Conservation (phyloP, 2,888 invertebrate genomes). For the Drosophila putrida region DNA sequence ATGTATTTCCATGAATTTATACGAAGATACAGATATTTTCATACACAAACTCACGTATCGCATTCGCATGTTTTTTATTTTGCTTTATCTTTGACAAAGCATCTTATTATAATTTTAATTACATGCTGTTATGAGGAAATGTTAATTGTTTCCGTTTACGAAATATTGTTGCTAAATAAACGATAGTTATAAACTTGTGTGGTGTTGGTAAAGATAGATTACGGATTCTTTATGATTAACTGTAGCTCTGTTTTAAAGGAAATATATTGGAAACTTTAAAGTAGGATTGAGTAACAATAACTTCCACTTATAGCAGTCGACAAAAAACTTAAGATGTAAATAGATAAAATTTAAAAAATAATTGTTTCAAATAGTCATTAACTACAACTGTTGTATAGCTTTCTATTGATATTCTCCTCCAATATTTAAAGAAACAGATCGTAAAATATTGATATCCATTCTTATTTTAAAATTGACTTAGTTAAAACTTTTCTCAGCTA, state of each 20-base stretch:
- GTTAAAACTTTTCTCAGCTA: no score
- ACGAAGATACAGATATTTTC: slow-evolving; percentile 20
- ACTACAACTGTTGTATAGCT: no score
- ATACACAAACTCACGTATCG: slow-evolving; percentile 51
- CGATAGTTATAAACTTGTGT: slow-evolving; percentile 29
- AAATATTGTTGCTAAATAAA: slow-evolving; percentile 50
- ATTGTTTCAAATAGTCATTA: no score
- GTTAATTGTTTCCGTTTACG: slow-evolving; percentile 80
- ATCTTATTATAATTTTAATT: slow-evolving; percentile 82
- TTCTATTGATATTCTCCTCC: no score
- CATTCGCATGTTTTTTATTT: slow-evolving; percentile 70
- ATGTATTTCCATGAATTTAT: slow-evolving; percentile 58
- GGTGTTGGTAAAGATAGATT: not conserved
- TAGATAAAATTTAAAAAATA: no score
- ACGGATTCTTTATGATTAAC: not conserved
- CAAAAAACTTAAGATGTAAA: no score
- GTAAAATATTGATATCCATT: no score
- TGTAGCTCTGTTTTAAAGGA: not conserved
- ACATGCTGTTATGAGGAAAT: slow-evolving; percentile 75
- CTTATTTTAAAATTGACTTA: no score
- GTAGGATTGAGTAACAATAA: no score
- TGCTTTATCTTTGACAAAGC: slow-evolving; percentile 69
- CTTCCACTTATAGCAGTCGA: no score
- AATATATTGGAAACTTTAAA: not conserved
- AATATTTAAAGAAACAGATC: no score